phyloP scores from a whole-genome alignment of 2,888 invertebrate species.

The Polietes domitor region DNA sequence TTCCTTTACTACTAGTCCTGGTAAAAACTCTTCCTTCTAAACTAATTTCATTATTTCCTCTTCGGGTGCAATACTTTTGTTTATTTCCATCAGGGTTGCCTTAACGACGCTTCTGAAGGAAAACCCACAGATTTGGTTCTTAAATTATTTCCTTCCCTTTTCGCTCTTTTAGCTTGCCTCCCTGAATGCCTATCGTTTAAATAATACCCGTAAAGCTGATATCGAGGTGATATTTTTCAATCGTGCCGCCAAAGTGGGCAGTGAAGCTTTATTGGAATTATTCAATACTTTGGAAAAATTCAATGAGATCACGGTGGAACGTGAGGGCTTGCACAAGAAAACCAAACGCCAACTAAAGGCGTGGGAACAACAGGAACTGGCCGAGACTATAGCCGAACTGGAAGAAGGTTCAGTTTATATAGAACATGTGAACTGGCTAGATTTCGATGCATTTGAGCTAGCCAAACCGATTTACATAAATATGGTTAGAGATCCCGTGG shows the following conservation, averaged over 20 bases:
- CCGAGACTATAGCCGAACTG: slow-evolving; percentile 84
- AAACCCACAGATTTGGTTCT: too few species aligned
- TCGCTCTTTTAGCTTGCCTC: slow-evolving; percentile 67
- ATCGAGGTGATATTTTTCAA: slow-evolving; percentile 92
- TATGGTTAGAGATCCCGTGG: slow-evolving; percentile 92
- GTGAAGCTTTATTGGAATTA: slow-evolving; percentile 91
- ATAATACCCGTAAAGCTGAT: slow-evolving; percentile 89
- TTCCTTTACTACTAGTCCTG: too few species aligned
- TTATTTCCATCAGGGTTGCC: too few species aligned
- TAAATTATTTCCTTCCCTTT: slow-evolving; percentile 8
- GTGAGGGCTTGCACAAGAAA: slow-evolving; percentile 79
- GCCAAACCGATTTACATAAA: slow-evolving; percentile 93
- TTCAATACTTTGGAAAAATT: slow-evolving; percentile 69
- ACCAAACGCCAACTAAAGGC: slow-evolving; percentile 80
- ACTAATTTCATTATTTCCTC: too few species aligned
- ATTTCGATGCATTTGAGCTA: slow-evolving; percentile 89
- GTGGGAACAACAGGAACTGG: slow-evolving; percentile 87
- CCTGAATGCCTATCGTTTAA: slow-evolving; percentile 81
- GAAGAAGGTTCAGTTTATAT: slow-evolving; percentile 90
- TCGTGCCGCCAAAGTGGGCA: slow-evolving; percentile 95
- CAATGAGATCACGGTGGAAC: slow-evolving; percentile 81
- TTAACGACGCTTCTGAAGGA: too few species aligned
- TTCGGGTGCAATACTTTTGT: too few species aligned
- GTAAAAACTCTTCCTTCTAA: too few species aligned
- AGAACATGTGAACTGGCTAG: slow-evolving; percentile 93